phyloP scores from a whole-genome alignment of 1,140 invertebrate genomes.

The Chironomus striatipennis region DNA sequence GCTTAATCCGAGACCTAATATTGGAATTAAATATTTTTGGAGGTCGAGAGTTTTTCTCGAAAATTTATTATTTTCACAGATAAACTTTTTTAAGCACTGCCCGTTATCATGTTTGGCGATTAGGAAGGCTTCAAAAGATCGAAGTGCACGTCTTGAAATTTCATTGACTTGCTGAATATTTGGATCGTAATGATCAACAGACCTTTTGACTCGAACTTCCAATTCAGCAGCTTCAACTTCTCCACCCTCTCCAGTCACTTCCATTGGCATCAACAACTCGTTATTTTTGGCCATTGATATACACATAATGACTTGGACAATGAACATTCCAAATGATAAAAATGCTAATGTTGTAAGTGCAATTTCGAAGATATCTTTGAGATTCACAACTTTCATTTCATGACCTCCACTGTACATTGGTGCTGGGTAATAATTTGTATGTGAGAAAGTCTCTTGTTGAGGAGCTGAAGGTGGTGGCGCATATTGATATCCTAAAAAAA shows the following conservation, averaged over 20 bases:
- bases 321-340: slow-evolving; percentile 67
- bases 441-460: slow-evolving; percentile 34
- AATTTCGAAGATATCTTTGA: slow-evolving; percentile 66
- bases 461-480: slow-evolving; percentile 27
- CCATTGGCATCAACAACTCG: slow-evolving; percentile 20
- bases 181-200: slow-evolving; percentile 27
- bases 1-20: slow-evolving; percentile 56
- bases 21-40: slow-evolving; percentile 53
- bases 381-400: slow-evolving; percentile 45
- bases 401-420: slow-evolving; percentile 27
- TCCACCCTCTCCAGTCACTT: neutral
- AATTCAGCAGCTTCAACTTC: neutral
- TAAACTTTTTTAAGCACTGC: slow-evolving; percentile 48
- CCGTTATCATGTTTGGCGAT: slow-evolving; percentile 41
- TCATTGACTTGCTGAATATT: slow-evolving; percentile 41
- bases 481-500: slow-evolving; percentile 22
- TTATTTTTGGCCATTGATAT: slow-evolving; percentile 46
- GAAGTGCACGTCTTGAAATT: slow-evolving; percentile 44
- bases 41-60: slow-evolving; percentile 43
- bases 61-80: slow-evolving; percentile 55
- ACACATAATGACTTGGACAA: slow-evolving; percentile 64
- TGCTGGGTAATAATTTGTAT: slow-evolving; percentile 33
- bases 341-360: slow-evolving; percentile 68
- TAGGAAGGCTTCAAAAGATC: slow-evolving; percentile 46
- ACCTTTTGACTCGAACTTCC: slow-evolving; percentile 37